These are phyloP conservation scores for Mesembrinibis cayennensis DNA, from an alignment of 2,113 vertebrate species.

Conservation along the genomic window DNA sequence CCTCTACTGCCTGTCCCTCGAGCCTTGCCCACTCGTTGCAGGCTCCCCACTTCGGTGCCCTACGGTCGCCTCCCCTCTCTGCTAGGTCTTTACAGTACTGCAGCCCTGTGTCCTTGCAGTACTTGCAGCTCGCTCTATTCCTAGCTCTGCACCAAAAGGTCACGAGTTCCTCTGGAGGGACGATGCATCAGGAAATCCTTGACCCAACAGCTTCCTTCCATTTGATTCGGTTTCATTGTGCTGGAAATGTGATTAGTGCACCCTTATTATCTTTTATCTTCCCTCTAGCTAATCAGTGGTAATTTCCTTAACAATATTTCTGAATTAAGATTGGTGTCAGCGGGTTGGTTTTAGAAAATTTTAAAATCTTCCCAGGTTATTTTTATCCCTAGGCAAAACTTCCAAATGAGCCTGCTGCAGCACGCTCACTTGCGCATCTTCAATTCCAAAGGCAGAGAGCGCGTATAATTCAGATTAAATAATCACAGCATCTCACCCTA, in stretches of 20 bases:
- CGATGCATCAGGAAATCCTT: not conserved
- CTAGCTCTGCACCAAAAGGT: not conserved
- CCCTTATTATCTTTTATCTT: slow-evolving; percentile 17
- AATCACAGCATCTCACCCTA: not conserved
- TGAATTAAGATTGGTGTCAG: slow-evolving; percentile 50
- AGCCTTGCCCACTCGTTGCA: not conserved
- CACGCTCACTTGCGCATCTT: not conserved
- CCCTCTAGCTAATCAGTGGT: slow-evolving; percentile 27
- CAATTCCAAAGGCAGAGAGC: not conserved
- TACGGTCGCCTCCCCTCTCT: not conserved
- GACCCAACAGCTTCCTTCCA: not conserved
- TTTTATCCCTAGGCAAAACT: slow-evolving; percentile 43
- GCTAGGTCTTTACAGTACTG: not conserved
- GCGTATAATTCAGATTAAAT: slow-evolving; percentile 1
- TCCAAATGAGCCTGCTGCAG: slow-evolving; percentile 21
- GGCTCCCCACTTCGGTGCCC: not conserved
- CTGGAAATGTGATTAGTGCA: slow-evolving; percentile 32
- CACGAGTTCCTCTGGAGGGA: not conserved
- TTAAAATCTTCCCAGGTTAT: slow-evolving; percentile 45
- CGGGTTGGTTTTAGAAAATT: slow-evolving; percentile 49
- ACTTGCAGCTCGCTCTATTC: not conserved
- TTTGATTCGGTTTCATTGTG: not conserved
- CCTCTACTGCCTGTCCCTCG: not conserved
- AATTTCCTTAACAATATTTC: slow-evolving; percentile 54
- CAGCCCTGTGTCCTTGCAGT: not conserved